Evolutionary conservation across 2,797 vertebrate genomes (phyloP), one percentile per base, ranked within the genome.

Genomic region (Sebastiscus albofasciatus): DNA sequence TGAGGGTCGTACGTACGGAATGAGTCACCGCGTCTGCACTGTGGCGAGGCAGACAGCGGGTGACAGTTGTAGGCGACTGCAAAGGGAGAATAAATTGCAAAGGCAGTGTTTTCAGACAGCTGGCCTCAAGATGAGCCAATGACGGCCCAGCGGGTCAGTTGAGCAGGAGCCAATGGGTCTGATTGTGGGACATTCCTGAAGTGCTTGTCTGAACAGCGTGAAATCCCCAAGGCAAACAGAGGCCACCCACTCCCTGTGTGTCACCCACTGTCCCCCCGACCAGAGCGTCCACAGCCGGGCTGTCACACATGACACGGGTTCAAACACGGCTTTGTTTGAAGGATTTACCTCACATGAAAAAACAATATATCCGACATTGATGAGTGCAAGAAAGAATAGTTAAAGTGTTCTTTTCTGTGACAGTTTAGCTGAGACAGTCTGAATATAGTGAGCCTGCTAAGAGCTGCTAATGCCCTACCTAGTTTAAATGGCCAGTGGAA

Each of bases 151-250:
- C 84, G 26, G 91, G 87, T 89, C 89, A 81, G 80, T 82, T 77
- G 87, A 89, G 83, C 85, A 78, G 89, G 91, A 93, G 91, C 92
- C 92, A 86, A 81, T 34, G 87, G 87, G 91, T 90, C 90, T 94
- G 89, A 88, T 88, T 88, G 89, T 83, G 87, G 91, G 87, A 93
- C 87, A 96, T 96, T 94, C 94, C 93, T 94, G 79, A 87, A 92
- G 90, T 92, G 82, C 90, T 92, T 94, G 83, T 91, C 89, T 93
- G 82, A 91, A 88, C 89, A 88, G 90, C 85, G 75, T 93, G 86
- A 95, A 94, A 94, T 95, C 88, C 81, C 87, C 77, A 85, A 90
- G 85, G 88, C 91, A 94, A 95, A 94, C 92, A 90, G 66, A 80
- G 91, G 86, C 90, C 91, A 90, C 89, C 88, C 93, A 89, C 88